Evolutionary conservation across 2,797 vertebrate genomes (phyloP), one percentile per base, ranked within the genome.

Genomic region (Lycodopsis pacificus): DNA sequence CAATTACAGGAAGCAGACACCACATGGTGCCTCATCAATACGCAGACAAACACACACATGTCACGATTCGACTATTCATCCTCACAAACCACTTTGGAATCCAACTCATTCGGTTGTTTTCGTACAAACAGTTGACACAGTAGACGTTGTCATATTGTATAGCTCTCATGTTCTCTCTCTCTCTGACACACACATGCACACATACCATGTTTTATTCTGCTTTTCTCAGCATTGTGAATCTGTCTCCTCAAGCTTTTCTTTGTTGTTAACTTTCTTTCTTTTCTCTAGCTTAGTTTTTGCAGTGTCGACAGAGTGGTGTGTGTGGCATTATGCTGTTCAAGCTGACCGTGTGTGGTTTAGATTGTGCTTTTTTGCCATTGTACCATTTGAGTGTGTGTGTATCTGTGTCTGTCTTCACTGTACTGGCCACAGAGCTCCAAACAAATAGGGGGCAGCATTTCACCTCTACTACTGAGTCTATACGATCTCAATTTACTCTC

Each of bases 271-370:
- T 62, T 73, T 71, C 32, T 48, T 69, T 68, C 77, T 64, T 73
- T 71, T 76, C 51, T 73, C 38, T 53, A 22, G 65, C 69, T 85
- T 80, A 59, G 76, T 85, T 87, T 92, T 73, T 90, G 88, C 87
- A 75, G 62, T 76, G 83, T 90, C 74, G 69, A 85, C 89, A 89
- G 70, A 87, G 87, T 82, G 75, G 59, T 71, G 61, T n/a, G 17
- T 46, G 70, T 86, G 76, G 83, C 56, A 57, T 83, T 85, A 84
- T 63, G 83, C 69, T 65, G 73, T 51, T 54, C 25, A 54, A 27
- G 25, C 74, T 78, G 75, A 62, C 67, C 77, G 54, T 83, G 78
- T 75, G 76, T 70, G 72, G 74, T 84, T 80, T 77, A 49, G 68
- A 71, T 69, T 76, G 76, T 76, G 48, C 63, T 68, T 73, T 75